These are phyloP conservation scores for Listronotus bonariensis DNA, from an alignment of 1,140 invertebrate genomes.

Conservation along the genomic window DNA sequence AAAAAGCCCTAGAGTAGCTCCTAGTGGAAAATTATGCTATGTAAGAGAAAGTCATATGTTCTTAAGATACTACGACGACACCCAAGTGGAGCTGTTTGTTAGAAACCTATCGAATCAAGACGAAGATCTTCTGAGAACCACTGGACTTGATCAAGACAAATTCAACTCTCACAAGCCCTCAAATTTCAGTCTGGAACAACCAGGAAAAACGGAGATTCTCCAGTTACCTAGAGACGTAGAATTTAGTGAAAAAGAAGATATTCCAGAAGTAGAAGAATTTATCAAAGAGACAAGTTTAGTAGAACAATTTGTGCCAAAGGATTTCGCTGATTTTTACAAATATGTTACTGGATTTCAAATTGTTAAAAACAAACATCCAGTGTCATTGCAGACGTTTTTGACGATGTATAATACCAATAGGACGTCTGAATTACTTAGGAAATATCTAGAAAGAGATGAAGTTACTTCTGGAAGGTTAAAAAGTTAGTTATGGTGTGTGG, in stretches of 20 bases:
- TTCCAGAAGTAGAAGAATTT: conserved; percentile 37
- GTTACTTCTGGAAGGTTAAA: no score
- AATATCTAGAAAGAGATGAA: conserved; percentile 32
- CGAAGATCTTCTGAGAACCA: conserved; percentile 20
- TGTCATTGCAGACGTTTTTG: conserved; percentile 43
- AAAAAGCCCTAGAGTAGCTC: conserved; percentile 21
- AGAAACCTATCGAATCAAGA: conserved; percentile 25
- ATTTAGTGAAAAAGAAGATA: conserved; percentile 36
- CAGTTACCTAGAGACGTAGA: conserved; percentile 25
- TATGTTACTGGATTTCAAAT: conserved; percentile 46
- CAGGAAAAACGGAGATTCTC: conserved; percentile 33
- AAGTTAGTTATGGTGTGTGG: no score
- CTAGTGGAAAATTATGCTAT: conserved; percentile 40
- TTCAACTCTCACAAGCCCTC: conserved; percentile 16
- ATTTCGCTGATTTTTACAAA: conserved; percentile 42
- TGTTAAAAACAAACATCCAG: conserved; percentile 36
- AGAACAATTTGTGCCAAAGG: conserved; percentile 36
- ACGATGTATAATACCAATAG: conserved; percentile 43
- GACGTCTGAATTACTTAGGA: conserved; percentile 32
- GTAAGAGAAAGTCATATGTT: conserved; percentile 36
- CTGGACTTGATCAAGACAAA: conserved; percentile 11
- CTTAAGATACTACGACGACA: conserved; percentile 42
- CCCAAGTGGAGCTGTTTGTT: conserved; percentile 39
- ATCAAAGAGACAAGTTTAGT: conserved; percentile 38
- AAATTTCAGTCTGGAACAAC: conserved; percentile 3